Percentiles rank a stretch among this genome's conserved stretches.
Conservation (phyloP, 2,113 vertebrate species). For the Struthidea cinerea region DNA sequence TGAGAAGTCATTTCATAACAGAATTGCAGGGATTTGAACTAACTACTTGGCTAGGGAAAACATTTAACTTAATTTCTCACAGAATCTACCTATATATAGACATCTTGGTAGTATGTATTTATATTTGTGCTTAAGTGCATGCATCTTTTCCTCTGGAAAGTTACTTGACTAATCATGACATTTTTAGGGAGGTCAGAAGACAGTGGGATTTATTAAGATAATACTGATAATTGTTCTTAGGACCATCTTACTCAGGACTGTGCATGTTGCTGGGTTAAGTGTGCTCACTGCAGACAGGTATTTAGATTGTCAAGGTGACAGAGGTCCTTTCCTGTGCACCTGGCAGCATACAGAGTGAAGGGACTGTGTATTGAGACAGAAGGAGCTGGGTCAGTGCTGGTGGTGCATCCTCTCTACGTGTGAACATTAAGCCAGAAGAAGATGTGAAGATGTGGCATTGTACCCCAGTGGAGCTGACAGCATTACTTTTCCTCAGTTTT, state of each 20-base stretch:
- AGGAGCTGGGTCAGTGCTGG: background rate
- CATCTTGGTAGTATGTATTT: background rate
- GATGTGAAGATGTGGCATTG: background rate
- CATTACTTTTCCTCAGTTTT: background rate
- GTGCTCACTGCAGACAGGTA: background rate
- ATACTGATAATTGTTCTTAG: background rate
- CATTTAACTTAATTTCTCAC: background rate
- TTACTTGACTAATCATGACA: background rate
- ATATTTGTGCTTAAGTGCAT: accelerated
- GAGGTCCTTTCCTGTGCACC: background rate
- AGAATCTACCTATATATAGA: background rate
- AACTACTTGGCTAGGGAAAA: background rate
- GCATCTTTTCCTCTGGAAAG: background rate
- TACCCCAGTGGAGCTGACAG: background rate
- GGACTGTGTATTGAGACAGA: background rate
- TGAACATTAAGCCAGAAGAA: background rate
- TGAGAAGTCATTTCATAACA: background rate
- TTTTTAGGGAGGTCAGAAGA: background rate
- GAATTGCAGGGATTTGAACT: background rate
- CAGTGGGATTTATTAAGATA: background rate
- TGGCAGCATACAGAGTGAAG: background rate
- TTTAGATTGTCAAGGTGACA: background rate
- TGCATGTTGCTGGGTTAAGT: background rate
- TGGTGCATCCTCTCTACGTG: background rate
- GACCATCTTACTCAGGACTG: background rate